Base-by-base conservation (phyloP, 64 coral and sea anemone species). In the Catalaphyllia jardinei region DNA sequence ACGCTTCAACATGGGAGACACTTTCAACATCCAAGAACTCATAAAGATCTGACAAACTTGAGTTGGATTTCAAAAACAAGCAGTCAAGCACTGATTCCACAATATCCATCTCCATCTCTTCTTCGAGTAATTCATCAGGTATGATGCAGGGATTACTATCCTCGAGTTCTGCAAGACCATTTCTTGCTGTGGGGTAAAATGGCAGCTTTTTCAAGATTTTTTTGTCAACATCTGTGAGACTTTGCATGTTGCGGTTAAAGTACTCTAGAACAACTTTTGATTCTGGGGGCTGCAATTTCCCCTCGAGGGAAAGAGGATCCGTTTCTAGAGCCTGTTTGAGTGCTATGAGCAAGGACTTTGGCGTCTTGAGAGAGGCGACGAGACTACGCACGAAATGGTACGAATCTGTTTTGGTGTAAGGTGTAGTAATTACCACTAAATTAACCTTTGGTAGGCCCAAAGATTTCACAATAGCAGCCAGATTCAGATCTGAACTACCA, bases 291-390 rank as follows among this genome's bases (percentile, higher is more conserved):
- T 4, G 18, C 8, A 76, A 49, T 76, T 49, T 76, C 22, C 4
- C 74, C 2, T 49, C 19, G 10, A 76, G 17, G 1, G 33, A 42
- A 49, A 14, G 72, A 16, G 73, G 61, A 8, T 87, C 52, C 29
- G 0, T 31, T 25, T 78, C 52, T 20, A 87, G 46, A 28, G 72
- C 87, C 3, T 87, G 73, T 18, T 27, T 4, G 69, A 92, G 82
- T 17, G 60, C 60, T 0, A 15, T 55, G 42, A 92, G 79, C 0
- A 92, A 25, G 7, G 76, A 87, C 17, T 22, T 59, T 31, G 82
- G 82, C 31, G 33, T 49, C 52, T 55, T 65, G 4, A 92, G 31
- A 77, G 71, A 74, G 9, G 90, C 60, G 10, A 92, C 90, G 17
- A 92, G 60, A 4, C 30, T 7, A 29, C 59, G 78, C 42, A 31